phyloP scores from a whole-genome alignment of 2,113 vertebrate genomes.

The Oreochromis tanganicae region DNA sequence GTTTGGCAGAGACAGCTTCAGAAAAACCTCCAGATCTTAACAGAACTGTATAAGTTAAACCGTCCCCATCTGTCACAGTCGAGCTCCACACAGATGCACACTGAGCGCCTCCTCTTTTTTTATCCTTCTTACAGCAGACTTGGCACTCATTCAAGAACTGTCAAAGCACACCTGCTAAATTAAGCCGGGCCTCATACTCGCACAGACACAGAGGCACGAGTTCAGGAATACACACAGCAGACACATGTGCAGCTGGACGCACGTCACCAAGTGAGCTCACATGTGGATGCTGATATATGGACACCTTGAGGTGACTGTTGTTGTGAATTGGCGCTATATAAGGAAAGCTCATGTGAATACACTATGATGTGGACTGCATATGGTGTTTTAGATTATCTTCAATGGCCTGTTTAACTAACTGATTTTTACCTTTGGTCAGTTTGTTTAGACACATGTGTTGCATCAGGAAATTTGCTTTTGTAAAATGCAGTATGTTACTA shows the following conservation, averaged over 20 bases:
- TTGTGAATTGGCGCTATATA: background rate
- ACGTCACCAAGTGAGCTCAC: background rate
- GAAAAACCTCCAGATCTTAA: conserved; percentile 75
- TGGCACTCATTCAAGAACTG: conserved; percentile 77
- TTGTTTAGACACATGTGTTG: background rate
- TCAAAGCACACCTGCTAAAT: conserved; percentile 80
- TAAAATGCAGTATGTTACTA: background rate
- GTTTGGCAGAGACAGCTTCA: conserved; percentile 69
- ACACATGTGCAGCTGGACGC: conserved; percentile 1
- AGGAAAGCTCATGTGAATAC: background rate
- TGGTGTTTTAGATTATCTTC: background rate
- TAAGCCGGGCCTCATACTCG: conserved; percentile 59
- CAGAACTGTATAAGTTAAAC: conserved; percentile 80
- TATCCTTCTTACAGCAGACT: conserved; percentile 65
- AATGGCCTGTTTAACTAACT: background rate
- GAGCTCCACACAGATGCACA: conserved; percentile 69
- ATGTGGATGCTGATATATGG: background rate
- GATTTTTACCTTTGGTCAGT: background rate
- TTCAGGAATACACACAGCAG: conserved; percentile 1
- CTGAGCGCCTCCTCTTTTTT: conserved; percentile 54
- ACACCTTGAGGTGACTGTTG: background rate
- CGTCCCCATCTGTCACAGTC: conserved; percentile 76
- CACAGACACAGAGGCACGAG: conserved; percentile 24
- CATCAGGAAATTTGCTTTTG: background rate
- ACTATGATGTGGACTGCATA: background rate